Percentiles rank a stretch among this genome's conserved stretches.
Conservation (phyloP, 2,113 vertebrate species). For the Lophochroa leadbeateri region DNA sequence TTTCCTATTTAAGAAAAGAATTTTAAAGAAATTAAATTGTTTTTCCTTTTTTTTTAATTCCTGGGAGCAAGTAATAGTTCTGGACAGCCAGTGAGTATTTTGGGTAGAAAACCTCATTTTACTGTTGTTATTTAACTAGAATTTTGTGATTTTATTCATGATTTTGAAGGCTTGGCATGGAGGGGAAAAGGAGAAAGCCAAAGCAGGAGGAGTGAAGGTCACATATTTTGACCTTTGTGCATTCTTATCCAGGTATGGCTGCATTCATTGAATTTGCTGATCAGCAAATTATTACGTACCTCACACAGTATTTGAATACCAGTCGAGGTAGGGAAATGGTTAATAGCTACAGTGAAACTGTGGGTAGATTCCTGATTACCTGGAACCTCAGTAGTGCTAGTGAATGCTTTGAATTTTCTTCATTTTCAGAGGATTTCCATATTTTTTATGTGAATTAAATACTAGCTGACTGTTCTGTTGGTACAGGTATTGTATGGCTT, state of each 20-base stretch:
- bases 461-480: not conserved
- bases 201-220: not conserved
- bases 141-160: not conserved
- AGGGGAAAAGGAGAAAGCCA: not conserved
- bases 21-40: not conserved
- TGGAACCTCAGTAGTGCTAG: not conserved
- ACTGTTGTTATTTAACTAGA: not conserved
- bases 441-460: not conserved
- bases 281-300: not conserved
- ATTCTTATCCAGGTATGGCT: not conserved
- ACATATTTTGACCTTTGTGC: not conserved
- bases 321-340: not conserved
- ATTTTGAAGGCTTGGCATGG: not conserved
- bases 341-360: not conserved
- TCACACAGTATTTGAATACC: not conserved
- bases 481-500: not conserved
- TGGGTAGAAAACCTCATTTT: not conserved
- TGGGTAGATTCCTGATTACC: not conserved
- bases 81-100: not conserved
- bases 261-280: not conserved
- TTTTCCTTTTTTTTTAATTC: not conserved
- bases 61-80: not conserved
- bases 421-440: not conserved
- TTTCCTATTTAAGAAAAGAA: not conserved
- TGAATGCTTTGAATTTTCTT: not conserved